Evolutionary conservation across 1,140 invertebrate species (phyloP), one percentile per base, ranked within the genome.

Genomic region (Temnothorax nylanderi): DNA sequence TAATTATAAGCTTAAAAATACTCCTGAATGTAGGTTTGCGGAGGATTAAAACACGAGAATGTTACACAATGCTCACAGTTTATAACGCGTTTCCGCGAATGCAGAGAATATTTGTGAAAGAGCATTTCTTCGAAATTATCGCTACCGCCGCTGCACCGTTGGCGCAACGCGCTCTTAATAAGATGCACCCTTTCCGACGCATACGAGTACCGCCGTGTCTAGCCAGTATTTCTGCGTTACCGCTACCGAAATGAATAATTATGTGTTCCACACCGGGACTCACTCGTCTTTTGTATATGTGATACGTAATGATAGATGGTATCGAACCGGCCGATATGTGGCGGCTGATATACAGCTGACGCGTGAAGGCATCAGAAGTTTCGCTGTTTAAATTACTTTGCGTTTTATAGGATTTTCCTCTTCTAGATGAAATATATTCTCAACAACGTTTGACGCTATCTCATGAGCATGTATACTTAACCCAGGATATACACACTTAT

Each of bases 161-260:
- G n/a, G 26, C n/a, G 41, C 41, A 77, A 62, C 26, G 60, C 54
- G 34, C 41, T 62, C 71, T 92, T 94, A 94, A 94, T 94, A 92
- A 94, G 91, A 94, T 94, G 93, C 93, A 94, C 93, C 93, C 93
- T 90, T 90, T 85, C 69, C 41, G 88, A 92, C 84, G 88, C 84
- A 67, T 82, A 90, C 89, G 91, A 91, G 75, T 77, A 71, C 84
- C 8, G 54, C 56, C 67, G 88, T 71, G 81, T 67, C 74, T 86
- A 87, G 90, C 65, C 89, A 49, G 64, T 32, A 51, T 91, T 81
- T 64, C 75, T 88, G 88, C 60, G 18, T 92, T 88, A 86, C 84
- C 88, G 88, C 86, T 87, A 90, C 71, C 88, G 87, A 90, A 92
- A 93, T 91, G 91, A 94, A 94, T 94, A 94, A 94, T 94, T 93